A percentile compares a stretch with the other conserved stretches of the same genome.
Evolutionary conservation across 2,888 invertebrate species (phyloP).

Genomic region (Eustalomyia histrio): DNA sequence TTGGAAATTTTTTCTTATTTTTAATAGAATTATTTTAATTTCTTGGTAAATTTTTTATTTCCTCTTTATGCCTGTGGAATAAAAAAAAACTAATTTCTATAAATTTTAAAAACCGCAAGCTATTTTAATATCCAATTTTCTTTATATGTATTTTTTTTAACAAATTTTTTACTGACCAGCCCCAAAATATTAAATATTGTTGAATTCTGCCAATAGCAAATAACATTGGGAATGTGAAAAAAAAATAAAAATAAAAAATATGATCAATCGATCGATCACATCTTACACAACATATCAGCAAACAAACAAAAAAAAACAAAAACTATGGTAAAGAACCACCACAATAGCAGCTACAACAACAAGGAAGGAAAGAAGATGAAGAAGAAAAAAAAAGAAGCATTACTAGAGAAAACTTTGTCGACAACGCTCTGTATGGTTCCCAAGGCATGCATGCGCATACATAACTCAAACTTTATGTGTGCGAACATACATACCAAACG

Average conservation of each 20-base stretch:
- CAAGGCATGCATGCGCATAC: conserved; percentile 42
- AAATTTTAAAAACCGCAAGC: conserved; percentile 62
- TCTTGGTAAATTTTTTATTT: background rate
- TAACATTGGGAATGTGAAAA: conserved; percentile 19
- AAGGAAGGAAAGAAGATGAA: background rate
- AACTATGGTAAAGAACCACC: background rate
- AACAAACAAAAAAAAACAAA: too few species aligned
- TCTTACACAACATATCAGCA: conserved; percentile 55
- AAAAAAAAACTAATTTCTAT: conserved; percentile 57
- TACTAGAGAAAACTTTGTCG: conserved; percentile 50
- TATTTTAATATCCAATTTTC: conserved; percentile 64
- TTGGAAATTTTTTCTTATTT: too few species aligned
- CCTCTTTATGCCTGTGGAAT: conserved; percentile 41
- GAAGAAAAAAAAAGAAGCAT: conserved; percentile 42
- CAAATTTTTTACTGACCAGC: conserved; percentile 56
- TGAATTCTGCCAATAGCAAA: conserved; percentile 51
- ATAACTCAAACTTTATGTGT: conserved; percentile 28
- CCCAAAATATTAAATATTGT: conserved; percentile 38
- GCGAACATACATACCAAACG: conserved; percentile 50
- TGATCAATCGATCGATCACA: conserved; percentile 68
- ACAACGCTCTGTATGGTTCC: conserved; percentile 57
- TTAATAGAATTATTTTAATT: too few species aligned
- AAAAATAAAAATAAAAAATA: conserved; percentile 45
- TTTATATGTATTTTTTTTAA: conserved; percentile 25
- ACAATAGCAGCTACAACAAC: background rate